Base-by-base conservation (phyloP, 2,888 invertebrate species). In the Athalia rosae region DNA sequence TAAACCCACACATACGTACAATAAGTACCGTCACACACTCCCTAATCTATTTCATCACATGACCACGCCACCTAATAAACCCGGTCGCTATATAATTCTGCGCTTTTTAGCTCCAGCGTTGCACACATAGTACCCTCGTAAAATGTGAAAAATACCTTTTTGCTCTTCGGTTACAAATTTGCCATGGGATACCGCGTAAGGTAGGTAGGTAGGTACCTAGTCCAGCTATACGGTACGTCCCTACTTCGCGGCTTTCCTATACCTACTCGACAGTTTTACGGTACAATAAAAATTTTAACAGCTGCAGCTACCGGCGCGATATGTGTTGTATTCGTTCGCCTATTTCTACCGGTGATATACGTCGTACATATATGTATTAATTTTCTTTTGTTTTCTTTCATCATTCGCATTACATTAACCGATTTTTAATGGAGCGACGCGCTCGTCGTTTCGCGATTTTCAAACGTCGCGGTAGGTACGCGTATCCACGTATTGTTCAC, bases 141-240 rank as follows among this genome's bases (percentile, higher is more conserved):
- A 64, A 64, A 64, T 13, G 13, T 47, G n/a, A 64, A 64, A 47
- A 64, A 64, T 11, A 64, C 45, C 64, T 64, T 64, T 64, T 64
- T 64, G 64, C 64, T 45, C 64, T 64, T 45, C 47, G 64, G 64
- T 64, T 64, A 64, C 64, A 64, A 64, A 64, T 64, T 64, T 64
- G 45, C 64, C 28, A 28, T 28, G 28, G 28, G 28, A 28, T 28
- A 2, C 28, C 28, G 28, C 28, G 28, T 28, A 28, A 28, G 28
- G 28, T 28, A 28, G 28, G 28, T 28, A 28, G 28, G 28, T 28
- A 28, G 28, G 28, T 28, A 28, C 28, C 28, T 28, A 28, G 28
- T 28, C 28, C 28, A 28, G 28, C 28, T 28, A 28, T 15, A 13
- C 45, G 64, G 47, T 64, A 28, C 28, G 64, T 64, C 64, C 47